Evolutionary conservation across 2,888 invertebrate genomes (phyloP).

Genomic region (Lordiphosa andalusiaca): DNA sequence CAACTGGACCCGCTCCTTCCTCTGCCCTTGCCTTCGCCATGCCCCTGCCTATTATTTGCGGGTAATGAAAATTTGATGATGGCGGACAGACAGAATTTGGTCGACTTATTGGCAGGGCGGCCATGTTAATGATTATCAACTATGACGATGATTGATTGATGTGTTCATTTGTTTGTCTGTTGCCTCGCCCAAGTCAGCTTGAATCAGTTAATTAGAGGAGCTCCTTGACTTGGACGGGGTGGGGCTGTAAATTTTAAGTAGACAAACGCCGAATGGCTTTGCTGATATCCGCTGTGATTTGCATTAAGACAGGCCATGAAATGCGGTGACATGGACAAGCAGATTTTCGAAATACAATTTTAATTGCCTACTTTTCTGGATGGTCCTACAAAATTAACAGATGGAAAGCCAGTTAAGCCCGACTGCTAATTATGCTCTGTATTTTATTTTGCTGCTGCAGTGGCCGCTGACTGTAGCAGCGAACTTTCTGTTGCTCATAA

Average conservation of each 20-base stretch:
- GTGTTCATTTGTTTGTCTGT: constrained; percentile 31
- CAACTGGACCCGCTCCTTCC: neutral
- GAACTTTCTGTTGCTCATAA: too few relatives aligned
- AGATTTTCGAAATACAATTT: neutral
- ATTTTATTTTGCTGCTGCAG: too few relatives aligned
- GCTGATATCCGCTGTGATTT: too few relatives aligned
- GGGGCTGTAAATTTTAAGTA: constrained; percentile 4
- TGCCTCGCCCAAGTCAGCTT: constrained; percentile 7
- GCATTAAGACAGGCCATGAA: neutral
- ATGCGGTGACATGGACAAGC: neutral
- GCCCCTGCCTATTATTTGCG: constrained; percentile 54
- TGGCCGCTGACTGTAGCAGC: too few relatives aligned
- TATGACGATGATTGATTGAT: constrained; percentile 52
- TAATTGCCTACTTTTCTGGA: too few relatives aligned
- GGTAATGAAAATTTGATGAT: constrained; percentile 67
- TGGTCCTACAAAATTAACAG: too few relatives aligned
- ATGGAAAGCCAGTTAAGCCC: too few relatives aligned
- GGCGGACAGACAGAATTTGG: constrained; percentile 31
- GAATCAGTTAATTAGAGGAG: constrained; percentile 11
- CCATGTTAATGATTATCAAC: constrained; percentile 60
- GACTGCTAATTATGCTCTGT: too few relatives aligned
- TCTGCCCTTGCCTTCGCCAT: constrained; percentile 11
- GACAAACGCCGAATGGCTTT: constrained; percentile 5
- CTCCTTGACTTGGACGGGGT: neutral
- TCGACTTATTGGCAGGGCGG: constrained; percentile 12